Evolutionary conservation across 1,140 invertebrate species (phyloP).

Genomic region (Drosophila orena): DNA sequence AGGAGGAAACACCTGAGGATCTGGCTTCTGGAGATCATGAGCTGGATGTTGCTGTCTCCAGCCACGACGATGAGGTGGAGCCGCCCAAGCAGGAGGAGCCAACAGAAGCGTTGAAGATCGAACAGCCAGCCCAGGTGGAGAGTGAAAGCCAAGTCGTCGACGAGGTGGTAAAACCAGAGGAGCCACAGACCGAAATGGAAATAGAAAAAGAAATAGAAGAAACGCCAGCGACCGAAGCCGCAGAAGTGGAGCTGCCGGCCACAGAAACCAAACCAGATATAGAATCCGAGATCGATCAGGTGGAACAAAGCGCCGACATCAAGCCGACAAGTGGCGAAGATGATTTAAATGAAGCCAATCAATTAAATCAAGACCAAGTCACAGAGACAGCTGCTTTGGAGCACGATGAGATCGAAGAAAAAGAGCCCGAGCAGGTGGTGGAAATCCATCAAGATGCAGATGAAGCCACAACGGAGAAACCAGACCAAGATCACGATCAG

Average conservation of each 20-base stretch:
- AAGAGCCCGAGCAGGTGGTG: constrained; percentile 26
- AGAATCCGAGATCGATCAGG: constrained; percentile 54
- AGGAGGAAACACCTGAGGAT: constrained; percentile 24
- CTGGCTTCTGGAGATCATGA: constrained; percentile 68
- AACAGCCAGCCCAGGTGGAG: constrained; percentile 21
- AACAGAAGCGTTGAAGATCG: constrained; percentile 26
- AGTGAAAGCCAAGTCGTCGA: constrained; percentile 37
- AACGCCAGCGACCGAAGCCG: constrained; percentile 22
- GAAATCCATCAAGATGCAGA: constrained; percentile 54
- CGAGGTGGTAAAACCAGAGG: constrained; percentile 33
- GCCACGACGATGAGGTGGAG: constrained; percentile 15
- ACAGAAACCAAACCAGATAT: constrained; percentile 20
- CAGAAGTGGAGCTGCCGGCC: constrained; percentile 19
- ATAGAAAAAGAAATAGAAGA: constrained; percentile 45
- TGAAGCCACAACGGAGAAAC: constrained; percentile 49
- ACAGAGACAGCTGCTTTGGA: constrained; percentile 18
- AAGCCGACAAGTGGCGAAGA: constrained; percentile 78
- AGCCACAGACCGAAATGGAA: constrained; percentile 46
- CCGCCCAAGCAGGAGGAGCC: constrained; percentile 30
- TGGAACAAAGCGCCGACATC: constrained; percentile 73
- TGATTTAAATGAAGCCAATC: constrained; percentile 83
- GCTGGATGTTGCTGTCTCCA: constrained; percentile 23
- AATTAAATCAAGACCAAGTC: constrained; percentile 70
- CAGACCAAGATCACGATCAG: constrained; percentile 32
- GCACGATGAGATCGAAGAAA: constrained; percentile 10